Evolutionary conservation across 2,797 vertebrate species (phyloP), one percentile per base, ranked within the genome.

Genomic region (Hemitrygon akajei): DNA sequence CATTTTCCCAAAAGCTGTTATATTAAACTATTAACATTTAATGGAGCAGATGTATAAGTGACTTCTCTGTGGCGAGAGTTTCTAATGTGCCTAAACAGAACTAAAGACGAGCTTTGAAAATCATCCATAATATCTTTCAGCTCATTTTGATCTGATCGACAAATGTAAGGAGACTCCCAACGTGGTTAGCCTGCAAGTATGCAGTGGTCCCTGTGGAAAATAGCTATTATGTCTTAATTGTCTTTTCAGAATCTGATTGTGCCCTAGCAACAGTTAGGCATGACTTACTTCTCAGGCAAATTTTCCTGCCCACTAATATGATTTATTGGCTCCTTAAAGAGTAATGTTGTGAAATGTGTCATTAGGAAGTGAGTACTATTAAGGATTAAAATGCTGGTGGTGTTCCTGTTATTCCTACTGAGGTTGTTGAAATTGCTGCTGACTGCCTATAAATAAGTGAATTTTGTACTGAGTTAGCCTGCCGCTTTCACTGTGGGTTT

Each of bases 241-340:
- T 47, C 40, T 75, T 75, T 92, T 12, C 40, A 92, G 40, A 69
- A 92, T 75, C 71, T 56, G 25, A 56, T 75, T 47, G 37, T 34
- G 22, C 37, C 37, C 22, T 75, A 69, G 91, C 69, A 75, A 56
- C 34, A 75, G 40, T 22, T 75, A 73, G 91, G 20, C 34, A 27
- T 37, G 0, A 5, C 37, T 56, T 92, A 40, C 37, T 75, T 56
- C 37, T n/a, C 91, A 47, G 69, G 25, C 40, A 1, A 37, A 34
- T 6, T 40, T 56, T 92, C 69, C 40, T 92, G 69, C 89, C 66
- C 71, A 47, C 7, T 40, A 40, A 56, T 73, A 75, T 73, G 69
- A 92, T 92, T 93, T 93, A 93, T 75, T 56, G 71, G 40, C 71
- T 93, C 40, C 37, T 93, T 76, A 93, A 92, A 58, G 91, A 89